Evolutionary conservation across 2,113 vertebrate species (phyloP).

Genomic region (Lophochroa leadbeateri): DNA sequence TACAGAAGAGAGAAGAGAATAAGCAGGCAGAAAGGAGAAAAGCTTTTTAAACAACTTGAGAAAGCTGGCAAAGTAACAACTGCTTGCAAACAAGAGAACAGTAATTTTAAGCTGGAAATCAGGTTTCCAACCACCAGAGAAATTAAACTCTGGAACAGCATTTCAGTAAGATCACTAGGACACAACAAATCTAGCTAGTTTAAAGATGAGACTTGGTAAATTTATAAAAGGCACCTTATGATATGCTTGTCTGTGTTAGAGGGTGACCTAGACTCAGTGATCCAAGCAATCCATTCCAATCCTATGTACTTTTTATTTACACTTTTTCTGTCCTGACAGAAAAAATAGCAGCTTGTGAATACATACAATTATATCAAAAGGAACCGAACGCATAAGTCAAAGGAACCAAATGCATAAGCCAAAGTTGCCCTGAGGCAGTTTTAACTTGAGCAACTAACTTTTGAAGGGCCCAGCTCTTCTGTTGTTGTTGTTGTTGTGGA

Average conservation of each 20-base stretch:
- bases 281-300: background rate
- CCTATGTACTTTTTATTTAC: background rate
- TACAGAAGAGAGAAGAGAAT: background rate
- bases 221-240: background rate
- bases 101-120: background rate
- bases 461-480: slow-evolving; percentile 33
- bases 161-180: background rate
- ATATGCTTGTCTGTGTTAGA: background rate
- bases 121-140: background rate
- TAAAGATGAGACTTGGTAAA: background rate
- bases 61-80: background rate
- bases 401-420: background rate
- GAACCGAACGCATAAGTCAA: background rate
- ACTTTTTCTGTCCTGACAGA: background rate
- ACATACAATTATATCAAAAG: background rate
- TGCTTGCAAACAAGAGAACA: background rate
- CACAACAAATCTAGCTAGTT: background rate
- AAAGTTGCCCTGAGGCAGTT: background rate
- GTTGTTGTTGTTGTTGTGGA: slow-evolving; percentile 42
- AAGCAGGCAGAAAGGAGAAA: background rate
- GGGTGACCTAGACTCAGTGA: background rate
- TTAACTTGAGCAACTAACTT: slow-evolving; percentile 22
- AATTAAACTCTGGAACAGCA: background rate
- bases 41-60: background rate
- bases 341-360: slow-evolving; percentile 3